Percentiles rank a stretch among this genome's conserved stretches.
Evolutionary conservation across 2,888 invertebrate genomes (phyloP).

Genomic region (Vanessa cardui): DNA sequence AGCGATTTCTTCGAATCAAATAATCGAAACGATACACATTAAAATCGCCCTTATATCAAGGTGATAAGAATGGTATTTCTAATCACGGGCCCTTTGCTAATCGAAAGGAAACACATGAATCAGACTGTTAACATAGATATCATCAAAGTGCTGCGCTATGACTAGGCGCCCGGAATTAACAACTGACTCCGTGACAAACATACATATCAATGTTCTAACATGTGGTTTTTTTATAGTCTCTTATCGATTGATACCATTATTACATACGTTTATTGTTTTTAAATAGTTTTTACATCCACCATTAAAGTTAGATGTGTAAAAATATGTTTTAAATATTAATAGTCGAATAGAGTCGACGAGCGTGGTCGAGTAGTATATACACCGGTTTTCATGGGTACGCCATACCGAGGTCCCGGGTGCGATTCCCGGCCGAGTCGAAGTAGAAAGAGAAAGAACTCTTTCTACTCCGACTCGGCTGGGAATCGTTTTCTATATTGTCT

Average conservation of each 20-base stretch:
- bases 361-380: too few species aligned
- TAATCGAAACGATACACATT: background rate
- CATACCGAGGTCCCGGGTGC: too few species aligned
- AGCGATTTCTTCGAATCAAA: background rate
- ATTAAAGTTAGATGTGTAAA: too few species aligned
- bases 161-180: constrained; percentile 34
- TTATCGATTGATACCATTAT: too few species aligned
- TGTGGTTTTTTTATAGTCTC: background rate
- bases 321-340: too few species aligned
- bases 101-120: constrained; percentile 33
- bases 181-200: background rate
- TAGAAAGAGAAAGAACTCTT: too few species aligned
- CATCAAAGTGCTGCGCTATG: constrained; percentile 28
- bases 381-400: too few species aligned
- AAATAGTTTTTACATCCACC: too few species aligned
- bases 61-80: background rate
- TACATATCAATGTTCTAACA: background rate
- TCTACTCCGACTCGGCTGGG: too few species aligned
- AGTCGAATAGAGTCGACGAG: too few species aligned
- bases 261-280: background rate
- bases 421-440: too few species aligned
- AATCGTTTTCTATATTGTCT: too few species aligned
- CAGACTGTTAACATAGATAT: constrained; percentile 28
- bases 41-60: background rate
- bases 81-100: background rate